Conservation (phyloP, 2,888 invertebrate species). For the Eutolmus rufibarbis region DNA sequence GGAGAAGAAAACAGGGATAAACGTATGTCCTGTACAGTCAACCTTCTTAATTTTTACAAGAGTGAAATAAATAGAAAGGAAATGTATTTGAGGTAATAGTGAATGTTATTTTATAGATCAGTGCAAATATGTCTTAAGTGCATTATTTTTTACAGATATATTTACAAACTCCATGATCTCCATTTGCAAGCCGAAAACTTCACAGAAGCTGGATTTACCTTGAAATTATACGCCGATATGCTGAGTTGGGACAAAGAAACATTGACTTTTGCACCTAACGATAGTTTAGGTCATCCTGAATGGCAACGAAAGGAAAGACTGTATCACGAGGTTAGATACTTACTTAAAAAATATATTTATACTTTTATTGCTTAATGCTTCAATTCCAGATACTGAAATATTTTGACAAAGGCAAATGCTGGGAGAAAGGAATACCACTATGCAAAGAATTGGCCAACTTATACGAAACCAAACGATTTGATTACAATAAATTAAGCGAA, state of each 20-base stretch:
- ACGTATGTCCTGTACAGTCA: slow-evolving; percentile 95
- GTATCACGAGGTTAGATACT: slow-evolving; percentile 69
- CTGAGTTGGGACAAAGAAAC: slow-evolving; percentile 81
- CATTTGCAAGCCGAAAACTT: slow-evolving; percentile 92
- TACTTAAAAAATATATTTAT: background rate
- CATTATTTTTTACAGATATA: slow-evolving; percentile 69
- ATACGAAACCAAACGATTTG: slow-evolving; percentile 86
- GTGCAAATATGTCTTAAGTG: background rate
- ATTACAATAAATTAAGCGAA: slow-evolving; percentile 86
- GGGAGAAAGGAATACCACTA: slow-evolving; percentile 94
- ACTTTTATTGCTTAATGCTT: background rate
- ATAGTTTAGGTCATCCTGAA: slow-evolving; percentile 79
- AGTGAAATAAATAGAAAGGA: slow-evolving; percentile 94
- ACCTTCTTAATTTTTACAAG: slow-evolving; percentile 93
- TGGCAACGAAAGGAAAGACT: slow-evolving; percentile 90
- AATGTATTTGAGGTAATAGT: slow-evolving; percentile 78
- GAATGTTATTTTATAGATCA: background rate
- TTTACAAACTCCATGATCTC: slow-evolving; percentile 91
- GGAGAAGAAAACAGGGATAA: slow-evolving; percentile 95
- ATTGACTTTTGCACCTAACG: slow-evolving; percentile 67
- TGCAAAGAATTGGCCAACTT: slow-evolving; percentile 87
- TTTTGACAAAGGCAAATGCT: slow-evolving; percentile 95
- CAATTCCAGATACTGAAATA: slow-evolving; percentile 78
- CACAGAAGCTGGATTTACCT: slow-evolving; percentile 93
- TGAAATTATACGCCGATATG: slow-evolving; percentile 92